Evolutionary conservation across 2,888 invertebrate genomes (phyloP), one percentile per base, ranked within the genome.

Genomic region (Linyphia triangularis): DNA sequence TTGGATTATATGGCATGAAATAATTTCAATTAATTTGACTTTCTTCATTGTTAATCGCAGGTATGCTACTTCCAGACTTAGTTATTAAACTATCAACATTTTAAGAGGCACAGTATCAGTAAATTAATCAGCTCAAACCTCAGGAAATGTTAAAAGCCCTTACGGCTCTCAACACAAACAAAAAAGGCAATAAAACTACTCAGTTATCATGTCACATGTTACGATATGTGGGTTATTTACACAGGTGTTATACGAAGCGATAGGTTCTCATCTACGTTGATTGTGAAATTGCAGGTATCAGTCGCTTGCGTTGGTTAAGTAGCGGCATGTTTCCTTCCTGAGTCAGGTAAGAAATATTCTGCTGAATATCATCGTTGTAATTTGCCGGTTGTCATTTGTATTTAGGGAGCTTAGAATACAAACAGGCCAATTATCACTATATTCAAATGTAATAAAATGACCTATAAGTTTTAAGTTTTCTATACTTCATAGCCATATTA

Each of bases 141-240:
- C 40, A 78, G 61, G 65, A 78, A 78, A 78, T 67, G 28, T 16
- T 63, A 13, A 19, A 28, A 26, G 26, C 16, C 28, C 43, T 61
- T 37, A 28, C 57, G 30, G 16, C 40, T 78, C 10, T 22, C 33
- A 19, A 19, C 28, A 43, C 22, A 59, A 81, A 69, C 40, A 81
- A 28, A 59, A 73, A 69, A 59, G 19, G 37, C 40, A 33, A 61
- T 65, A 30, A 61, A 65, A 63, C 19, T n/a, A 28, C 59, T 16
- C 33, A 37, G 30, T 72, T 86, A 86, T 86, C 81, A 78, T 30
- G 61, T 88, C 81, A 88, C 81, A 61, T 88, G 86, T 59, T 30
- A 19, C 19, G 22, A 19, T 72, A 79, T 86, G 85, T 65, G 86
- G 81, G 81, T 75, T 88, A 73, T 88, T 88, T 88, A 69, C 67